phyloP scores from a whole-genome alignment of 2,797 vertebrate species.

The Chelon labrosus region DNA sequence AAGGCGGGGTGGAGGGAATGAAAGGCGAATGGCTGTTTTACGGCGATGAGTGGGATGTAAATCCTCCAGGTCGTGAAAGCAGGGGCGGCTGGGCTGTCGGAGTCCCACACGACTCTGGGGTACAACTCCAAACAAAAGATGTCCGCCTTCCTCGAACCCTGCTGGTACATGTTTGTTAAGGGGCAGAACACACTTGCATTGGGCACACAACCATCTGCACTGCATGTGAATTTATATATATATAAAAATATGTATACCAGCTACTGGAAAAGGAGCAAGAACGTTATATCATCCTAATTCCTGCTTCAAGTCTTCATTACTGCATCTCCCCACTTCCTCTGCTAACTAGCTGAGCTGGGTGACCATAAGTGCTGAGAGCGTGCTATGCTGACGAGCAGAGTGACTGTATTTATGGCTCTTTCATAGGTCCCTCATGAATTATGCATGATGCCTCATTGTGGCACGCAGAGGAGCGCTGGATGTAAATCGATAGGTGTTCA shows the following conservation, averaged over 20 bases:
- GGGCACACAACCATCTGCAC: neutral
- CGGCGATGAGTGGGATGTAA: conserved; percentile 59
- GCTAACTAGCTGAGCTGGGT: conserved; percentile 51
- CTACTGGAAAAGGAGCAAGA: neutral
- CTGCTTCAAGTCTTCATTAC: conserved; percentile 16
- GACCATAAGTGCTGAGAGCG: conserved; percentile 64
- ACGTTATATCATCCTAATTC: conserved; percentile 22
- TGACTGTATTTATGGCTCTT: conserved; percentile 77
- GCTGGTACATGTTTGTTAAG: conserved; percentile 14
- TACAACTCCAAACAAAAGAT: conserved; percentile 42
- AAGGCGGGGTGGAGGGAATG: conserved; percentile 61
- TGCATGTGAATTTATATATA: neutral
- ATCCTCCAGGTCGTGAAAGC: conserved; percentile 64
- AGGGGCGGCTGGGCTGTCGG: conserved; percentile 13
- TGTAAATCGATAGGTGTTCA: conserved; percentile 81
- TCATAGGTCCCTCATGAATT: conserved; percentile 73
- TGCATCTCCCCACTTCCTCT: conserved; percentile 19
- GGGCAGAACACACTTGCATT: neutral
- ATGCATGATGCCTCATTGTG: conserved; percentile 69
- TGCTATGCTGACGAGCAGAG: conserved; percentile 41
- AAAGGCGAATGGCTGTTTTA: conserved; percentile 71
- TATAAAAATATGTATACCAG: neutral
- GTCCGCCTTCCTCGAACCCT: neutral
- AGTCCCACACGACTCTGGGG: conserved; percentile 35
- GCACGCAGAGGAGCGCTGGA: conserved; percentile 46